These are phyloP conservation scores for Chymomyza fuscimana DNA, from an alignment of 2,888 invertebrate genomes.

Conservation along the genomic window DNA sequence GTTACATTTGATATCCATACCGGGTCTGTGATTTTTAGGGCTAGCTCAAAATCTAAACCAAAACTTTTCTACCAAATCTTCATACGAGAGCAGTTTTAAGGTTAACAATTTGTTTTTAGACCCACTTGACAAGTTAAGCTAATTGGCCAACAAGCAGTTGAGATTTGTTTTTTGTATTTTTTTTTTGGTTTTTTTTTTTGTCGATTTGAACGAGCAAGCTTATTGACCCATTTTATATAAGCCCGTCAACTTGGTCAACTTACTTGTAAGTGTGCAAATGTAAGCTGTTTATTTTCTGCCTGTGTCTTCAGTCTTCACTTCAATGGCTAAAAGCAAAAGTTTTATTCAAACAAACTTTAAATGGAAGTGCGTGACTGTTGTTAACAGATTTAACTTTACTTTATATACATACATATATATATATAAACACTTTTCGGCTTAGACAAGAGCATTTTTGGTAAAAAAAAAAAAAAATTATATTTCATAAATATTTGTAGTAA, in stretches of 20 bases:
- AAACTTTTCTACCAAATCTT: neutral
- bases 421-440: conserved; percentile 5
- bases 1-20: neutral
- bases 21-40: neutral
- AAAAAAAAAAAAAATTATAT: no score
- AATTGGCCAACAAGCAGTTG: neutral
- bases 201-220: neutral
- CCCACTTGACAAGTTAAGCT: neutral
- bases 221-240: neutral
- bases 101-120: neutral
- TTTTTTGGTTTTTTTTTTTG: neutral
- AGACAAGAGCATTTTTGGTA: no score
- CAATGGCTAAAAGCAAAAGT: conserved; percentile 20
- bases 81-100: neutral
- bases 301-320: neutral
- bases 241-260: neutral
- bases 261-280: neutral
- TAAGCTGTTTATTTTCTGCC: neutral
- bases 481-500: no score
- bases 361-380: conserved; percentile 63
- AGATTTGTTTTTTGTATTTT: neutral
- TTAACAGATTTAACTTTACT: conserved; percentile 65
- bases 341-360: conserved; percentile 37
- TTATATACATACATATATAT: conserved; percentile 8
- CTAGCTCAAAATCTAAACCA: neutral